A percentile compares a stretch with the other conserved stretches of the same genome.
phyloP scores from a whole-genome alignment of 2,113 vertebrate genomes.

The Malaclemys terrapin region DNA sequence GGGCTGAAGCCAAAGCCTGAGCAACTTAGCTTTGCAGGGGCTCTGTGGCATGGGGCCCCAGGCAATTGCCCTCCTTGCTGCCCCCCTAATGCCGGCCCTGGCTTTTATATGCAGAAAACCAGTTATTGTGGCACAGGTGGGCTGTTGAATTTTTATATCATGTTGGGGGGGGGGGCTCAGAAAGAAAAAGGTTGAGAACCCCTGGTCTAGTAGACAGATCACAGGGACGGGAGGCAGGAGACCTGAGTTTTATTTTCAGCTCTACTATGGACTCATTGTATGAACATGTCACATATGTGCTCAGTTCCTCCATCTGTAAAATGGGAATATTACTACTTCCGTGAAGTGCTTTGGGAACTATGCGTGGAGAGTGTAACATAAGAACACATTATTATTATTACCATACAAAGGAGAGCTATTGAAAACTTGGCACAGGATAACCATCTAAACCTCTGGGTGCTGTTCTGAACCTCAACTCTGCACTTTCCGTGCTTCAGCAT shows the following conservation, averaged over 20 bases:
- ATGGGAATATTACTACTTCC: not conserved
- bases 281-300: not conserved
- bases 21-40: too few species aligned
- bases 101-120: too few species aligned
- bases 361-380: conserved; percentile 33
- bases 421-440: conserved; percentile 52
- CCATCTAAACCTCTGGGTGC: conserved; percentile 38
- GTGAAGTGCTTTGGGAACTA: not conserved
- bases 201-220: not conserved
- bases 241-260: not conserved
- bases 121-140: too few species aligned
- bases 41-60: too few species aligned
- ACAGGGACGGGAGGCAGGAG: not conserved
- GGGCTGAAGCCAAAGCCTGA: too few species aligned
- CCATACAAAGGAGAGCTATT: conserved; percentile 51
- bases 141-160: too few species aligned
- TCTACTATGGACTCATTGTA: not conserved
- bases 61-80: too few species aligned
- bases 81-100: too few species aligned
- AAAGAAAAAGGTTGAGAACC: not conserved
- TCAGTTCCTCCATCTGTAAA: not conserved
- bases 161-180: not conserved
- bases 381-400: not conserved
- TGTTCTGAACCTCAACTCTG: not conserved
- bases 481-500: not conserved